phyloP scores from a whole-genome alignment of 2,797 vertebrate species.

The Fundulus diaphanus region DNA sequence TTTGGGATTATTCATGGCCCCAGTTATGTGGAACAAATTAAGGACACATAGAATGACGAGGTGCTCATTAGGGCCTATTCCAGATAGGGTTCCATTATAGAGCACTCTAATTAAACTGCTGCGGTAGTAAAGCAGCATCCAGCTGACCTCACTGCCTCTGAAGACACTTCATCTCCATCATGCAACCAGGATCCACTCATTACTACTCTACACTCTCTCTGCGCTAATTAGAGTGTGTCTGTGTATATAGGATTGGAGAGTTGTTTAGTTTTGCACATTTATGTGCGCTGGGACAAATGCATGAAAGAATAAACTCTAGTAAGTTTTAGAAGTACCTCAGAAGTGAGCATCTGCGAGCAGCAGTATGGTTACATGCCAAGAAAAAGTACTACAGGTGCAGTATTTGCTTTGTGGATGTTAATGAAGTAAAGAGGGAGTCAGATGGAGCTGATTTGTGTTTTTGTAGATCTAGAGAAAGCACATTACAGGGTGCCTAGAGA shows the following conservation, averaged over 20 bases:
- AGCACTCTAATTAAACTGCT: slow-evolving; percentile 67
- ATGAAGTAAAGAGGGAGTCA: too few relatives aligned
- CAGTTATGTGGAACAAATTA: slow-evolving; percentile 66
- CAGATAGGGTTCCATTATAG: slow-evolving; percentile 53
- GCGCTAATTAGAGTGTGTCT: slow-evolving; percentile 38
- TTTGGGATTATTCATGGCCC: slow-evolving; percentile 53
- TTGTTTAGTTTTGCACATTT: slow-evolving; percentile 15
- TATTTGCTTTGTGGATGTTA: too few relatives aligned
- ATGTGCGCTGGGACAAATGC: neutral
- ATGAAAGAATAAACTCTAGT: neutral
- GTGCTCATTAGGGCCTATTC: slow-evolving; percentile 60
- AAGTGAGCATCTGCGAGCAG: too few relatives aligned
- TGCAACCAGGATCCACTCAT: slow-evolving; percentile 53
- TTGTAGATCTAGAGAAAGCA: too few relatives aligned
- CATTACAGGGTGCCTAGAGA: too few relatives aligned
- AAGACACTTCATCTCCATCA: slow-evolving; percentile 58
- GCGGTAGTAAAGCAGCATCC: slow-evolving; percentile 50
- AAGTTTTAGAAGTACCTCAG: neutral
- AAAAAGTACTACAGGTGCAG: too few relatives aligned
- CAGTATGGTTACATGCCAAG: too few relatives aligned
- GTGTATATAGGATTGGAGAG: slow-evolving; percentile 4
- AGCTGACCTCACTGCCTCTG: slow-evolving; percentile 50
- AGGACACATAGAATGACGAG: slow-evolving; percentile 53
- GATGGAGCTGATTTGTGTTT: too few relatives aligned
- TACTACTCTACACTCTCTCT: slow-evolving; percentile 35